Evolutionary conservation across 2,797 vertebrate species (phyloP).

Genomic region (Bufotes viridis): DNA sequence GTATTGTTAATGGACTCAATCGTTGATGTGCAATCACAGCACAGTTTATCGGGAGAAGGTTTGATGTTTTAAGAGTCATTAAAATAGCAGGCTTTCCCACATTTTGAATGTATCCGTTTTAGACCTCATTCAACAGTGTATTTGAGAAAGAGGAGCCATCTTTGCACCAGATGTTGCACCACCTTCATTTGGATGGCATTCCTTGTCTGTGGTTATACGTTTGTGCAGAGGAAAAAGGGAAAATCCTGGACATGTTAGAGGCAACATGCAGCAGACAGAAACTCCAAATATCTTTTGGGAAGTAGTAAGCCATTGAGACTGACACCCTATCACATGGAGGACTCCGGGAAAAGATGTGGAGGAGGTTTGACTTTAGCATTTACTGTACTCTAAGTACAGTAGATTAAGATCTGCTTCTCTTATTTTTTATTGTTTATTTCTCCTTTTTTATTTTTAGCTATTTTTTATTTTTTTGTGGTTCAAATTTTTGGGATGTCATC

Average conservation of each 20-base stretch:
- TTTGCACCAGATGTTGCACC: conserved; percentile 42
- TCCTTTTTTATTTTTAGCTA: not conserved
- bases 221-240: not conserved
- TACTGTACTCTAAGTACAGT: not conserved
- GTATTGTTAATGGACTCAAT: no score
- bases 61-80: not conserved
- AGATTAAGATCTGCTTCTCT: conserved; percentile 17
- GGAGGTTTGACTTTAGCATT: not conserved
- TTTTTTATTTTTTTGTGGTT: conserved; percentile 10
- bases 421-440: not conserved
- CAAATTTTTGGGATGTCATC: not conserved
- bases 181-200: conserved; percentile 26
- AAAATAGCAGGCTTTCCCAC: not conserved
- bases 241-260: not conserved
- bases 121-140: not conserved
- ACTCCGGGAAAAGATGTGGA: not conserved
- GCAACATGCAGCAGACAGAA: conserved; percentile 16
- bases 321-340: not conserved
- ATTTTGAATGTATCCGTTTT: not conserved
- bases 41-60: not conserved
- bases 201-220: conserved; percentile 36
- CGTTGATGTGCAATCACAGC: not conserved
- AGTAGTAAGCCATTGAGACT: not conserved
- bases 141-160: conserved; percentile 12
- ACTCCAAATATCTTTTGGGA: conserved; percentile 32